phyloP scores from a whole-genome alignment of 1,140 invertebrate genomes.

The Saccostrea cuccullata region DNA sequence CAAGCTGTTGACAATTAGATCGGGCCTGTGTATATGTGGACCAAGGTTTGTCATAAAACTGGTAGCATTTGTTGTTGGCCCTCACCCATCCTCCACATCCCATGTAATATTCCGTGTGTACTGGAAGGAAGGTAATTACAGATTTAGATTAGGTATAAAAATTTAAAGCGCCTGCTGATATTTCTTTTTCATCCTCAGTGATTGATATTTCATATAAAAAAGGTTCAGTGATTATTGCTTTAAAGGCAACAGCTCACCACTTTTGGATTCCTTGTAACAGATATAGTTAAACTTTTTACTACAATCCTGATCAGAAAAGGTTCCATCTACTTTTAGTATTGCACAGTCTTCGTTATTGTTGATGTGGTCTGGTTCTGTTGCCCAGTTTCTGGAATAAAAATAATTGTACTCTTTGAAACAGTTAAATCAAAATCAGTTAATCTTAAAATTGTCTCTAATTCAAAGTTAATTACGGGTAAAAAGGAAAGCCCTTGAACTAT shows the following conservation, averaged over 20 bases:
- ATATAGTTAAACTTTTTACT: slow-evolving; percentile 50
- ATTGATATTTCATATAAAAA: too few relatives aligned
- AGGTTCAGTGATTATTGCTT: background rate
- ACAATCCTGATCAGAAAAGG: slow-evolving; percentile 55
- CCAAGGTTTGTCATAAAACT: slow-evolving; percentile 50
- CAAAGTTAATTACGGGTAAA: too few relatives aligned
- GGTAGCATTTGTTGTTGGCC: slow-evolving; percentile 54
- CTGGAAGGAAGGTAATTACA: background rate
- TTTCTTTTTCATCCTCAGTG: too few relatives aligned
- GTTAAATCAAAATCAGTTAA: too few relatives aligned
- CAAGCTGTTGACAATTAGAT: slow-evolving; percentile 20
- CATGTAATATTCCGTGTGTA: slow-evolving; percentile 42
- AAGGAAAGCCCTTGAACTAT: too few relatives aligned
- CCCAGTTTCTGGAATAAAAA: slow-evolving; percentile 46
- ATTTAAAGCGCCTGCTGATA: too few relatives aligned
- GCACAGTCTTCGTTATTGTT: slow-evolving; percentile 54
- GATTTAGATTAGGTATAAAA: too few relatives aligned
- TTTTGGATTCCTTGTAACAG: slow-evolving; percentile 35
- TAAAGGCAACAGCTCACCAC: background rate
- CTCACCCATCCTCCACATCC: slow-evolving; percentile 54
- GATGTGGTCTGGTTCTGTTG: slow-evolving; percentile 48
- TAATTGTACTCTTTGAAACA: background rate
- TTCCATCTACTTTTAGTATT: slow-evolving; percentile 48
- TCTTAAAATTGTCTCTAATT: too few relatives aligned
- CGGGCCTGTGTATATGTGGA: slow-evolving; percentile 39